A percentile compares a stretch with the other conserved stretches of the same genome.
phyloP scores from a whole-genome alignment of 1,140 invertebrate species.

The Pseudomyrmex dendroicus region DNA sequence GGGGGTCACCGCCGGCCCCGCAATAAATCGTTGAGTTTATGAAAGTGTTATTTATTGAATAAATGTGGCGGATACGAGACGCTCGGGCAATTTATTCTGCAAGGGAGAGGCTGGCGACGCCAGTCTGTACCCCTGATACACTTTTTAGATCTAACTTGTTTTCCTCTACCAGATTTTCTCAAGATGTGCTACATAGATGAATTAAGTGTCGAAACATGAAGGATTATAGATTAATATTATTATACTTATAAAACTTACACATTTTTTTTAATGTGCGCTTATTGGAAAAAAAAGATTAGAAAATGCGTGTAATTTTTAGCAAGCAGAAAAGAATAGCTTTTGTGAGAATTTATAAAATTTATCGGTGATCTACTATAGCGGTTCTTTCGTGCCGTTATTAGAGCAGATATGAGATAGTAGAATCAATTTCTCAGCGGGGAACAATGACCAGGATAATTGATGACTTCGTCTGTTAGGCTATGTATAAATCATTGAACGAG shows the following conservation, averaged over 20 bases:
- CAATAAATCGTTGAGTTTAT: slow-evolving; percentile 57
- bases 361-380: slow-evolving; percentile 11
- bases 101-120: background rate
- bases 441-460: slow-evolving; percentile 69
- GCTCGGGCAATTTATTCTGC: slow-evolving; percentile 28
- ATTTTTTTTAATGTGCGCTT: background rate
- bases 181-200: background rate
- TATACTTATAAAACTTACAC: background rate
- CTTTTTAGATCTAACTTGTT: background rate
- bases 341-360: slow-evolving; percentile 18
- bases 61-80: slow-evolving; percentile 32
- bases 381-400: slow-evolving; percentile 49
- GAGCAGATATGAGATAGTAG: slow-evolving; percentile 60
- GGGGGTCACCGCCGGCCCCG: slow-evolving; percentile 47
- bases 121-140: background rate
- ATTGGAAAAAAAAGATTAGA: background rate
- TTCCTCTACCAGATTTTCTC: background rate
- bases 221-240: too few relatives aligned
- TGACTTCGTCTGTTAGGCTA: slow-evolving; percentile 49
- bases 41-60: slow-evolving; percentile 62
- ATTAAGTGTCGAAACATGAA: background rate
- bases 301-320: background rate
- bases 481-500: slow-evolving; percentile 60
- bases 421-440: slow-evolving; percentile 55
- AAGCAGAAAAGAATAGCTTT: background rate